Base-by-base conservation (phyloP, 1,140 invertebrate species). In the Hyposmocoma kahamanoa region DNA sequence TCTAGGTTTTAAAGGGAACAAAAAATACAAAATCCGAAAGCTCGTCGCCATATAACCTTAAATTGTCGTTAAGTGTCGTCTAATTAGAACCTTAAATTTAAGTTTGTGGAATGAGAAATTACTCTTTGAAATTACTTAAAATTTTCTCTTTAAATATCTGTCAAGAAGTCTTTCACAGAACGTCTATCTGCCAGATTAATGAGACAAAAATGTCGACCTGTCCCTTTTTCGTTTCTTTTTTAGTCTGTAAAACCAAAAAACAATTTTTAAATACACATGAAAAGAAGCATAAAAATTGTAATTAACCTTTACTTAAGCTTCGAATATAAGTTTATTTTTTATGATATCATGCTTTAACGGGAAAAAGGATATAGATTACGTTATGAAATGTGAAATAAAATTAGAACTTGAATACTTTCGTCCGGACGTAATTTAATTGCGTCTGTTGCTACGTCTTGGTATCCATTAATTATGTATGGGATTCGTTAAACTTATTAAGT, bases 401-500 rank as follows among this genome's bases (percentile, higher is more conserved):
- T n/a, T n/a, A n/a, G n/a, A n/a, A n/a, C n/a, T n/a, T n/a, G n/a
- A n/a, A n/a, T n/a, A n/a, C n/a, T 26, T 5, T 36, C 6, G 15
- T 36, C 32, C 32, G 6, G 32, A 17, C 5, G 8, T 6, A n/a
- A n/a, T 30, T 10, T 1, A n/a, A 8, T 6, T 17, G 32, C 32
- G 11, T 36, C 3, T 15, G 11, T 17, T n/a, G 3, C 3, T 34
- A 13, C 32, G 32, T 2, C 11, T 5, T 17, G 2, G 15, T 17
- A 17, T 36, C 32, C 32, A 36, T 36, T 36, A 36, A 36, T 36
- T 17, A 36, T 36, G 32, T 36, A 36, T 36, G 32, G 32, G n/a
- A n/a, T n/a, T n/a, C n/a, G n/a, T n/a, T n/a, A n/a, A 36, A 6
- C 32, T 36, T 36, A 36, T 36, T 36, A 36, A 36, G 32, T 36